Evolutionary conservation across 2,113 vertebrate genomes (phyloP).

Genomic region (Pollimyrus isidori): DNA sequence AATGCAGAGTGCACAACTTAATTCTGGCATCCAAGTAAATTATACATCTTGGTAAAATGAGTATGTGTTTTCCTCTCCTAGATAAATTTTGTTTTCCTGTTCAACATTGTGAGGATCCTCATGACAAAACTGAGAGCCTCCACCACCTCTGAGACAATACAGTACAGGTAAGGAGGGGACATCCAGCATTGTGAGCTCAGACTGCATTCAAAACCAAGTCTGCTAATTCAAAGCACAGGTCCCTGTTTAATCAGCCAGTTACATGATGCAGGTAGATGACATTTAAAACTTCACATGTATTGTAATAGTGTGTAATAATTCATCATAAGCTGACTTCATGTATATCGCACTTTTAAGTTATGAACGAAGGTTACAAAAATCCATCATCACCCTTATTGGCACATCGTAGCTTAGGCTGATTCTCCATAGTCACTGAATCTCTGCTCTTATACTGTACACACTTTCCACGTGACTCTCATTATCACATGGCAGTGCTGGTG

Average conservation of each 20-base stretch:
- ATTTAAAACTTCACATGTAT: neutral
- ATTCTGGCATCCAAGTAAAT: neutral
- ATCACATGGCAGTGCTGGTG: neutral
- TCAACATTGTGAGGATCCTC: slow-evolving; percentile 96
- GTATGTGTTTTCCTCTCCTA: slow-evolving; percentile 45
- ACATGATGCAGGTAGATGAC: neutral
- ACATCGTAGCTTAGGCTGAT: neutral
- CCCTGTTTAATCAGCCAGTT: neutral
- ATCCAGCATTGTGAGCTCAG: neutral
- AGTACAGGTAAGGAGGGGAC: slow-evolving; percentile 79
- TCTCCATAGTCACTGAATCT: neutral
- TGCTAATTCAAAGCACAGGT: neutral
- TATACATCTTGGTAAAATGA: neutral
- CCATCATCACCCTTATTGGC: neutral
- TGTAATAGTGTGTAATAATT: neutral
- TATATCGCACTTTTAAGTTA: neutral
- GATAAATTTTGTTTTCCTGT: slow-evolving; percentile 98
- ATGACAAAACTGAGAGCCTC: slow-evolving; percentile 96
- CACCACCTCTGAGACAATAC: slow-evolving; percentile 92
- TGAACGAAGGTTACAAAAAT: neutral
- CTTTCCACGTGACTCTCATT: neutral
- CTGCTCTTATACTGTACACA: neutral
- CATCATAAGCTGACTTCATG: neutral
- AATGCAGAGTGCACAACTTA: neutral
- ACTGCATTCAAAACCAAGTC: neutral